Conservation (phyloP, 1,140 invertebrate species). For the Zaprionus taronus region DNA sequence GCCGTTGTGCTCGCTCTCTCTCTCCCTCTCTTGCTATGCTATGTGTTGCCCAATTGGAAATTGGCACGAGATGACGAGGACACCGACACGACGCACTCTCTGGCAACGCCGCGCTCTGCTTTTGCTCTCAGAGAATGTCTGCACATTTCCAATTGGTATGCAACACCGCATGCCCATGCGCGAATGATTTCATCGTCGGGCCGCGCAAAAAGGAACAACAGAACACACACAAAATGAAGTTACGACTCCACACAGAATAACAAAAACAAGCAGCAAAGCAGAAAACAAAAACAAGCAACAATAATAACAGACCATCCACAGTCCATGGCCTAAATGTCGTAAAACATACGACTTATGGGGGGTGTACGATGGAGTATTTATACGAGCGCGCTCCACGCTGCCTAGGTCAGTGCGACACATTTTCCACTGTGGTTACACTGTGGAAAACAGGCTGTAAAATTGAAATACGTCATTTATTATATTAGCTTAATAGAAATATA, state of each 20-base stretch:
- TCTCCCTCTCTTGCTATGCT: neutral
- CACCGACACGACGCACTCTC: neutral
- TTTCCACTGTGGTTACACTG: conserved; percentile 12
- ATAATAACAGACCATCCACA: conserved; percentile 16
- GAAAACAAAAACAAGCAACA: conserved; percentile 17
- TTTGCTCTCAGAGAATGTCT: conserved; percentile 1
- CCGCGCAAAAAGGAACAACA: conserved; percentile 14
- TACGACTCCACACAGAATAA: conserved; percentile 10
- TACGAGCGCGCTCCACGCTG: neutral
- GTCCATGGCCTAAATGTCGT: conserved; percentile 47
- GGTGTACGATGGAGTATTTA: conserved; percentile 8
- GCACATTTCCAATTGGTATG: conserved; percentile 31
- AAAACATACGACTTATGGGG: conserved; percentile 34
- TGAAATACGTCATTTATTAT: neutral
- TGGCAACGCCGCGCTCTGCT: conserved; percentile 4
- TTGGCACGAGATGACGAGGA: conserved; percentile 32
- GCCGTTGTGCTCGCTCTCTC: conserved; percentile 4
- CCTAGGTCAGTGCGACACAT: conserved; percentile 30
- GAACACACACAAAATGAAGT: conserved; percentile 34
- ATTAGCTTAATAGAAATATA: too few species aligned
- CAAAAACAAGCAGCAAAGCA: conserved; percentile 9
- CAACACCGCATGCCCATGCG: conserved; percentile 42
- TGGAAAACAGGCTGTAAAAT: neutral
- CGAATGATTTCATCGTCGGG: conserved; percentile 28
- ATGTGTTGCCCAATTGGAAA: conserved; percentile 41